Conservation (phyloP, 2,888 invertebrate genomes). For the Yponomeuta malinellus region DNA sequence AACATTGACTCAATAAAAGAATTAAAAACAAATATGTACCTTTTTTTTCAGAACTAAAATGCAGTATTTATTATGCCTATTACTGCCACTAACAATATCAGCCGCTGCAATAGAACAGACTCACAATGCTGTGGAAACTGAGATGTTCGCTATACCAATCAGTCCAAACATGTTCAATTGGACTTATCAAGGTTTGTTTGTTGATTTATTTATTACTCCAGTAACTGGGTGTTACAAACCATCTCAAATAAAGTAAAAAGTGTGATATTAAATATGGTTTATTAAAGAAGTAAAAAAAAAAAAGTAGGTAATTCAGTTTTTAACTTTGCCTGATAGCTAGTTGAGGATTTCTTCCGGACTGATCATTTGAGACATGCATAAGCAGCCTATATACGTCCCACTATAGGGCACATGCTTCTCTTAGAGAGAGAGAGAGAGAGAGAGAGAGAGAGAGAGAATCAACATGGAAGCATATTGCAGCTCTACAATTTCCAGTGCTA, state of each 20-base stretch:
- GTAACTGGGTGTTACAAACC: neutral
- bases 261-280: neutral
- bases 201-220: neutral
- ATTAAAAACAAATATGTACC: neutral
- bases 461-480: too few relatives aligned
- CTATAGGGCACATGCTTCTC: too few relatives aligned
- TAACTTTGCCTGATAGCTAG: too few relatives aligned
- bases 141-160: constrained; percentile 86
- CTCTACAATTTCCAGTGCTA: too few relatives aligned
- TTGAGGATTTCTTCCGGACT: too few relatives aligned
- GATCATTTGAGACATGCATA: too few relatives aligned
- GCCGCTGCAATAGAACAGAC: constrained; percentile 24
- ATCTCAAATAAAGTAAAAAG: neutral
- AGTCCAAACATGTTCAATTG: constrained; percentile 88
- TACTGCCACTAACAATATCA: constrained; percentile 14
- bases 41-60: constrained; percentile 30
- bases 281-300: too few relatives aligned
- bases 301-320: too few relatives aligned
- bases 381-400: too few relatives aligned
- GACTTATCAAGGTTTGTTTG: constrained; percentile 79
- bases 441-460: too few relatives aligned
- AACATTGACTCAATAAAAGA: neutral
- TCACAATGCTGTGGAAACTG: constrained; percentile 79
- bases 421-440: too few relatives aligned
- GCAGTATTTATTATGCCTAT: constrained; percentile 18